Percentiles rank a stretch among this genome's conserved stretches.
phyloP scores from a whole-genome alignment of 2,888 invertebrate genomes.

The Pomacea canaliculata region DNA sequence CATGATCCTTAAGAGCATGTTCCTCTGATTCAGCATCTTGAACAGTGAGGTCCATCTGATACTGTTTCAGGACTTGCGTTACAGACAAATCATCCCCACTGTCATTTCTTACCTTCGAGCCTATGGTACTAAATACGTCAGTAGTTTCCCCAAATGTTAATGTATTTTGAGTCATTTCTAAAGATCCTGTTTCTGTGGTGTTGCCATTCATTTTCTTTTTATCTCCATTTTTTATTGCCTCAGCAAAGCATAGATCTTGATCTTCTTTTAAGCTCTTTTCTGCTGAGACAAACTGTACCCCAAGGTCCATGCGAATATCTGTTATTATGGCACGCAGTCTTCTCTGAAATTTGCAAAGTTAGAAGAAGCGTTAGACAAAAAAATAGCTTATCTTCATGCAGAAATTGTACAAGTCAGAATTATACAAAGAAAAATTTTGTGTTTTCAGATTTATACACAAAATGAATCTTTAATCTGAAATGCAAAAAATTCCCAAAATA shows the following conservation, averaged over 20 bases:
- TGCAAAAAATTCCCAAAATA: too few species aligned
- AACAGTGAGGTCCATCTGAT: constrained; percentile 47
- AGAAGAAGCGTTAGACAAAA: background rate
- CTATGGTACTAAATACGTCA: constrained; percentile 34
- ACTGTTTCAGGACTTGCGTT: constrained; percentile 50
- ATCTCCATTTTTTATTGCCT: background rate
- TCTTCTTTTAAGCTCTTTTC: constrained; percentile 6
- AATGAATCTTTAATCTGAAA: too few species aligned
- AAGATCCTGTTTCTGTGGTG: too few species aligned
- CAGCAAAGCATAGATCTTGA: background rate
- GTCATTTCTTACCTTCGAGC: constrained; percentile 21
- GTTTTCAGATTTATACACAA: too few species aligned
- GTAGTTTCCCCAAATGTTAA: constrained; percentile 33
- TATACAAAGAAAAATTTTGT: too few species aligned
- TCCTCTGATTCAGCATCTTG: constrained; percentile 31
- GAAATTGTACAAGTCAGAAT: background rate
- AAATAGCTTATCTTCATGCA: background rate
- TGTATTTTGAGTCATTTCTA: constrained; percentile 20
- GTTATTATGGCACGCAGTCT: constrained; percentile 58
- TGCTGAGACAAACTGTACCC: constrained; percentile 36
- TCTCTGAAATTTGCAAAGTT: constrained; percentile 42
- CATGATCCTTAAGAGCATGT: background rate
- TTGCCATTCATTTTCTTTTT: background rate
- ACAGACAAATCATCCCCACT: constrained; percentile 41
- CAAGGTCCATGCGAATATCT: constrained; percentile 55